These are phyloP conservation scores for Hirtodrosophila confusa DNA, from an alignment of 2,888 invertebrate species.

Conservation along the genomic window DNA sequence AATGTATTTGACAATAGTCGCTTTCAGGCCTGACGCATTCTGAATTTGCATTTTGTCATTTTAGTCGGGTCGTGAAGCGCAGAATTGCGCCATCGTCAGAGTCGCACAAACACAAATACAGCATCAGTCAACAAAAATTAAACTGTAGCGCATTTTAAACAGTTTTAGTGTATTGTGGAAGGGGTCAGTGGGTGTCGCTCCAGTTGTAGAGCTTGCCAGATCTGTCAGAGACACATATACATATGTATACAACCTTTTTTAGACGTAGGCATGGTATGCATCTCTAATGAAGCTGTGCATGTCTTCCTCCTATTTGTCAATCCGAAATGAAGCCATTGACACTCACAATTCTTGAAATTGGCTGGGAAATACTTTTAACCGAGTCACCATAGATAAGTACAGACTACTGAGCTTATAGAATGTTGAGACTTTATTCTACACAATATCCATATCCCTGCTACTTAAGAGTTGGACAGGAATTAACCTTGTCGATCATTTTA, in stretches of 20 bases:
- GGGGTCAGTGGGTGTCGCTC: slow-evolving; percentile 12
- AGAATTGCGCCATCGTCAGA: slow-evolving; percentile 6
- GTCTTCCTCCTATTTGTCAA: slow-evolving; percentile 6
- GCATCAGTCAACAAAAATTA: slow-evolving; percentile 6
- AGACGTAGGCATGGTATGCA: slow-evolving; percentile 11
- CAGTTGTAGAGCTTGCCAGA: slow-evolving; percentile 2
- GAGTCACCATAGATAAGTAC: too few species aligned
- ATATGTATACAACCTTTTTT: not conserved
- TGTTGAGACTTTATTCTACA: too few species aligned
- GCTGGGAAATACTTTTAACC: too few species aligned
- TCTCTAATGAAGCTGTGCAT: slow-evolving; percentile 18
- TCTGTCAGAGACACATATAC: not conserved
- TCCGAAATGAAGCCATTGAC: not conserved
- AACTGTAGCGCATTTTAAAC: slow-evolving; percentile 21
- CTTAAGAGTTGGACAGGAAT: too few species aligned
- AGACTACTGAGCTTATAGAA: too few species aligned
- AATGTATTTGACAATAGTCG: slow-evolving; percentile 7
- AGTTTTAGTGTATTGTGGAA: slow-evolving; percentile 2
- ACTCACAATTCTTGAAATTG: not conserved
- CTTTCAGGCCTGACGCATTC: slow-evolving; percentile 22
- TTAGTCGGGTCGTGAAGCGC: slow-evolving; percentile 21
- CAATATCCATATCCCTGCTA: too few species aligned
- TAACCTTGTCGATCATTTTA: too few species aligned
- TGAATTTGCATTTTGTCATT: slow-evolving; percentile 38
- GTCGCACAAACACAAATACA: slow-evolving; percentile 13